These are phyloP conservation scores for Eumaeus atala DNA, from an alignment of 1,140 invertebrate genomes.

Conservation along the genomic window DNA sequence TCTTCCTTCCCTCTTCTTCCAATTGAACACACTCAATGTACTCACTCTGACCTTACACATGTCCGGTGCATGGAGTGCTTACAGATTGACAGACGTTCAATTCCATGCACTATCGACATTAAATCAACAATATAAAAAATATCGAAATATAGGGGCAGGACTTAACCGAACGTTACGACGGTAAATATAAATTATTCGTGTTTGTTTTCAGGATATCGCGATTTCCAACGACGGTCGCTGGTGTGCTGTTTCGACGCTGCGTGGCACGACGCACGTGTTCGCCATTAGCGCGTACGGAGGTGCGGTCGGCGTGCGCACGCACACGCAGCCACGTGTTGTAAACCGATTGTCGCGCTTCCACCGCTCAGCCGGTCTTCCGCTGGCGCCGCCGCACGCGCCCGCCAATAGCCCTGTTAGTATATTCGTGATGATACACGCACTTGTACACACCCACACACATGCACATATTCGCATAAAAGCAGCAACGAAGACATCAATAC, in stretches of 20 bases:
- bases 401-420: conserved; percentile 76
- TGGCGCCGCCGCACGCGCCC: conserved; percentile 68
- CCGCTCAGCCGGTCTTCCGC: conserved; percentile 89
- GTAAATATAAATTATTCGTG: background rate
- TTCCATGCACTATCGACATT: too few relatives aligned
- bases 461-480: background rate
- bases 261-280: conserved; percentile 98
- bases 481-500: background rate
- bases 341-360: conserved; percentile 97
- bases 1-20: too few relatives aligned
- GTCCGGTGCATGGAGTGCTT: too few relatives aligned
- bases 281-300: conserved; percentile 98
- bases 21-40: too few relatives aligned
- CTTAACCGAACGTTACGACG: too few relatives aligned
- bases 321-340: conserved; percentile 93
- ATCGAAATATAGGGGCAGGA: too few relatives aligned
- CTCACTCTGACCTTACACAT: too few relatives aligned
- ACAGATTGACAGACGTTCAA: too few relatives aligned
- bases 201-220: conserved; percentile 82
- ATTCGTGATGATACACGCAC: too few relatives aligned
- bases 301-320: conserved; percentile 90
- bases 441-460: background rate
- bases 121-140: too few relatives aligned
- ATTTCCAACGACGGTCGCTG: conserved; percentile 95
- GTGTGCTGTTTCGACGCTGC: conserved; percentile 94